Evolutionary conservation across 2,113 vertebrate species (phyloP), one percentile per base, ranked within the genome.

Genomic region (Ammodytes dubius): DNA sequence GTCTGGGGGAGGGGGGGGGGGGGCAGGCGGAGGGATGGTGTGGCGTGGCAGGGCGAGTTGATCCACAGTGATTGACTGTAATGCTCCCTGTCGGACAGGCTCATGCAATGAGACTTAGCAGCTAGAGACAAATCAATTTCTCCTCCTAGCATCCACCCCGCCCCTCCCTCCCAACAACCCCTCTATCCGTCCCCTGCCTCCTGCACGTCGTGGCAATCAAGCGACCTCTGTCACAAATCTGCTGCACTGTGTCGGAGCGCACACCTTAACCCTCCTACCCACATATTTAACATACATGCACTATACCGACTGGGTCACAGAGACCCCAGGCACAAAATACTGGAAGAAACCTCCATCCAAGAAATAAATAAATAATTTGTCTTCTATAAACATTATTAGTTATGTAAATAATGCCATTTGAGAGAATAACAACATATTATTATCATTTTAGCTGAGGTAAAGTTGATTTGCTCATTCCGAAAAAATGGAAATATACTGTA

Each of bases 81-180:
- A 95, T 93, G 90, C 87, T 91, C 82, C 73, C 79, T 53, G 74
- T 92, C 88, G 93, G 91, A 90, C 87, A 76, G 82, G 70, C 89
- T 89, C 88, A 85, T 87, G 83, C 83, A 84, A 82, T 81, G 85
- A 86, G 88, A 90, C 91, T 89, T 77, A 90, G 88, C 89, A 86
- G 86, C 89, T 90, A 90, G 88, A 94, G 91, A 92, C 91, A 92
- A 94, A 95, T 95, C 93, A 94, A 93, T 93, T 91, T 82, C 79
- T 76, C 77, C 77, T 70, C 65, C 74, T 17, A 54, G 53, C 52
- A 11, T 3, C 58, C 19, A 45, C 2, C 37, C 27, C 12, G n/a
- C n/a, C 13, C 12, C 8, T 6, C 1, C 64, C 65, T 19, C 68
- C 69, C 58, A 64, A 43, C 50, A 69, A 40, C 76, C 73, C 17